Evolutionary conservation across 2,888 invertebrate species (phyloP).

Genomic region (Neria commutata): DNA sequence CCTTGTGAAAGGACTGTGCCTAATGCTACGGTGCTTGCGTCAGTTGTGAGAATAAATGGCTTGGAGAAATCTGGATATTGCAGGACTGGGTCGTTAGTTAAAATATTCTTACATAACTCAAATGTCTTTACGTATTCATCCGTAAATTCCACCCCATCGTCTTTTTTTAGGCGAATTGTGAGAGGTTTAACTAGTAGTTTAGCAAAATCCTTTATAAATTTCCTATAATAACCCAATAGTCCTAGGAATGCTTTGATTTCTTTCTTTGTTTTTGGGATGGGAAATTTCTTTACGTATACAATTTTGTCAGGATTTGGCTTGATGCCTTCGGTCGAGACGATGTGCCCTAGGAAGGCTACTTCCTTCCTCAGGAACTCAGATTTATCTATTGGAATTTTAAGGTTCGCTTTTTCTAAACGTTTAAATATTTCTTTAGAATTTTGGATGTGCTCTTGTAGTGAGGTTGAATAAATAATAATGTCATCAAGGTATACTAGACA

Average conservation of each 20-base stretch:
- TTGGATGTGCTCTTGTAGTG: background rate
- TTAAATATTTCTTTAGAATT: background rate
- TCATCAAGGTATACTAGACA: background rate
- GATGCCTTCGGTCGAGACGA: background rate
- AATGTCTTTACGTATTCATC: background rate
- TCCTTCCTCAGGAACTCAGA: background rate
- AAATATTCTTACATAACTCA: background rate
- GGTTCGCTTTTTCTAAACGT: background rate
- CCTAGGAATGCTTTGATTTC: background rate
- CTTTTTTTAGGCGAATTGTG: background rate
- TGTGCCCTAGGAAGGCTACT: background rate
- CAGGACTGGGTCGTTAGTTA: background rate
- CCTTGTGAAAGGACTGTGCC: constrained; percentile 3
- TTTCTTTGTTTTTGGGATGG: background rate
- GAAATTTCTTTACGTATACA: background rate
- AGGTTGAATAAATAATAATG: background rate
- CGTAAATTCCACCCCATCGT: background rate
- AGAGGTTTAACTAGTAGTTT: background rate
- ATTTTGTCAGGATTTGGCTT: background rate
- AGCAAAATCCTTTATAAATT: constrained; percentile 4
- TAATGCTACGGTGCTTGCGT: background rate
- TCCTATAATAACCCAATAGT: constrained; percentile 1
- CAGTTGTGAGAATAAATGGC: background rate
- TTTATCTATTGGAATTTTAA: background rate
- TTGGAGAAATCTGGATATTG: constrained; percentile 4